Percentiles rank a stretch among this genome's conserved stretches.
Evolutionary conservation across 2,888 invertebrate species (phyloP).

Genomic region (Halocaridina rubra): DNA sequence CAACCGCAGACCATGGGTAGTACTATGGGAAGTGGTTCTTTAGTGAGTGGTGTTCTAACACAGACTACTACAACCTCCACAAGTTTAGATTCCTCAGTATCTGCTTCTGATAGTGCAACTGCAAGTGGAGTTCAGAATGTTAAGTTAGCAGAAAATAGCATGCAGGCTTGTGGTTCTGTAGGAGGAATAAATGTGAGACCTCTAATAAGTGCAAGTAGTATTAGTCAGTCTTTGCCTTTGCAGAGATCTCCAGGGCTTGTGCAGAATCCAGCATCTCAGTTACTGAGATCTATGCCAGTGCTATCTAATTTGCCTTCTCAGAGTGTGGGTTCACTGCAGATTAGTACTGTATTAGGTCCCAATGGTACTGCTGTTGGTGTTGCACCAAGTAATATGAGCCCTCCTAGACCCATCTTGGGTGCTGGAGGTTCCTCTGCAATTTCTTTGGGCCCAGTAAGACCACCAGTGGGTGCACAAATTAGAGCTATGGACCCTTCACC

Average conservation of each 20-base stretch:
- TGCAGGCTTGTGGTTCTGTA: neutral
- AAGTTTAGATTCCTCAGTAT: conserved; percentile 5
- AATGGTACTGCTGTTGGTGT: neutral
- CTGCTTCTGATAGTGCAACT: neutral
- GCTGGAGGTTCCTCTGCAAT: no score
- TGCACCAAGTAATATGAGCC: neutral
- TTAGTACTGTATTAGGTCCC: no score
- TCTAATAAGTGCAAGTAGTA: neutral
- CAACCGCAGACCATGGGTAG: neutral
- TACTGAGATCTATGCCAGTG: no score
- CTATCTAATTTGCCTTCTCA: no score
- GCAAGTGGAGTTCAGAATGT: neutral
- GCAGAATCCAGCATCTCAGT: no score
- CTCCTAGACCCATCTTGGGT: no score
- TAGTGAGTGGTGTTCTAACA: neutral
- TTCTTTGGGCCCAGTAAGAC: neutral
- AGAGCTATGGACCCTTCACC: neutral
- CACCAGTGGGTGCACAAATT: neutral
- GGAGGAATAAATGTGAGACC: neutral
- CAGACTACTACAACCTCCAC: neutral
- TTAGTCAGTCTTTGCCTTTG: neutral
- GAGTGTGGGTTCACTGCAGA: no score
- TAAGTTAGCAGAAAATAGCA: neutral
- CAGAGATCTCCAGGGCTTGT: neutral
- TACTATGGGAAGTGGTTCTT: neutral